Base-by-base conservation (phyloP, 1,140 invertebrate species). In the Lepidurus couesii region DNA sequence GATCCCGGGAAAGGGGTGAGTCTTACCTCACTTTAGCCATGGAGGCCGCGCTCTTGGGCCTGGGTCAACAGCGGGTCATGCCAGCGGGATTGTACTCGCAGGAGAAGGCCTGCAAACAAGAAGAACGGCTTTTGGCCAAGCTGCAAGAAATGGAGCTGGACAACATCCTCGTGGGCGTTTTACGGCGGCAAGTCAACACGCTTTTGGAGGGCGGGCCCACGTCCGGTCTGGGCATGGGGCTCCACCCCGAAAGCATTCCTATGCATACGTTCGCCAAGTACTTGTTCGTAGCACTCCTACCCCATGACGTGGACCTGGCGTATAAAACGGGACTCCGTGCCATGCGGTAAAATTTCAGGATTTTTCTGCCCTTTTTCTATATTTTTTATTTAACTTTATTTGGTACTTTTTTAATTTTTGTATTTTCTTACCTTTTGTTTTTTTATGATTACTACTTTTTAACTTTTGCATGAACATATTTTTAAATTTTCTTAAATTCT, bases 241-340 rank as follows among this genome's bases (percentile, higher is more conserved):
- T 94, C 79, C 92, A 93, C 84, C 89, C 92, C 1, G 91, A 94
- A 82, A 87, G 86, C 80, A 85, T 92, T 75, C 93, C 93, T 16
- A 93, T 94, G 88, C 92, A 94, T 83, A 93, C 92, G 44, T 93
- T 93, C 85, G 92, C 92, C 16, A 86, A 91, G 78, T 95, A 91
- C 83, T 86, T 94, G 76, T 95, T 94, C 85, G 88, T 90, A 53
- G 90, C 91, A 11, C 86, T 95, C 73, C 85, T 93, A 77, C 81
- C 84, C 8, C 88, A 89, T 81, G 91, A 94, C 85, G 88, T 90
- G 1, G 92, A 94, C 80, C 86, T 95, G 34, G 92, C 93, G 3
- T 94, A 93, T 83, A 87, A 90, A 80, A 84, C 89, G 34, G 89
- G 88, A 43, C 84, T 89, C 34, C 82, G 88, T 75, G 88, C 89